Conservation (phyloP, 2,888 invertebrate genomes). For the Dastarcus helophoroides region DNA sequence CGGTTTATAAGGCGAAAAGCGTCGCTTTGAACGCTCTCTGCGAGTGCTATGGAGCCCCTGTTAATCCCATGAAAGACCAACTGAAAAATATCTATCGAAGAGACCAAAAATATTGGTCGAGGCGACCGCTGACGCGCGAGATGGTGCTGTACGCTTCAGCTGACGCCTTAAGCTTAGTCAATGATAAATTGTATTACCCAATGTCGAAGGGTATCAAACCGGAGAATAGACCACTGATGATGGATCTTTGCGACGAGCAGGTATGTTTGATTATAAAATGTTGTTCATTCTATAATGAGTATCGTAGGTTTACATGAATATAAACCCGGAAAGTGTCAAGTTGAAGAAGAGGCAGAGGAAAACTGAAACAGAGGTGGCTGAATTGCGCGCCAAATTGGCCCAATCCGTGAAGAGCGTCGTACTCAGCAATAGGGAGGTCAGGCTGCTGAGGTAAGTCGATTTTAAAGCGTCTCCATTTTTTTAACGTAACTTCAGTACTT, state of each 20-base stretch:
- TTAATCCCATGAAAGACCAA: conserved; percentile 86
- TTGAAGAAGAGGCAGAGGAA: conserved; percentile 80
- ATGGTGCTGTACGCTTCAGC: conserved; percentile 87
- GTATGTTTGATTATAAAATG: conserved; percentile 18
- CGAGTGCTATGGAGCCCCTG: conserved; percentile 75
- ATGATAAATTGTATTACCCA: conserved; percentile 70
- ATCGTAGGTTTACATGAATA: conserved; percentile 57
- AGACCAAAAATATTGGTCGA: conserved; percentile 78
- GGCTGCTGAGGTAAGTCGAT: conserved; percentile 53
- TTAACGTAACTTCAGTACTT: too few relatives aligned
- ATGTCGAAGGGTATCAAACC: conserved; percentile 58
- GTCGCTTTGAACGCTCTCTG: conserved; percentile 85
- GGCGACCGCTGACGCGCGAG: conserved; percentile 76
- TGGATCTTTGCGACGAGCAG: conserved; percentile 82
- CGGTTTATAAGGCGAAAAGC: conserved; percentile 90
- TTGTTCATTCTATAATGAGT: neutral
- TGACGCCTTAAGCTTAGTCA: conserved; percentile 77
- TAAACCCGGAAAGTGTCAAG: conserved; percentile 77
- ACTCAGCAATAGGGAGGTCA: conserved; percentile 81
- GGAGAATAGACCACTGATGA: conserved; percentile 61
- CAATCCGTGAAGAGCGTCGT: conserved; percentile 79
- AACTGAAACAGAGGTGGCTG: conserved; percentile 82
- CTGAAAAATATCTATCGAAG: conserved; percentile 73
- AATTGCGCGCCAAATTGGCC: conserved; percentile 68
- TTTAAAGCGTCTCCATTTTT: too few relatives aligned